These are phyloP conservation scores for Dryomyza anilis DNA, from an alignment of 2,888 invertebrate species.

Conservation along the genomic window DNA sequence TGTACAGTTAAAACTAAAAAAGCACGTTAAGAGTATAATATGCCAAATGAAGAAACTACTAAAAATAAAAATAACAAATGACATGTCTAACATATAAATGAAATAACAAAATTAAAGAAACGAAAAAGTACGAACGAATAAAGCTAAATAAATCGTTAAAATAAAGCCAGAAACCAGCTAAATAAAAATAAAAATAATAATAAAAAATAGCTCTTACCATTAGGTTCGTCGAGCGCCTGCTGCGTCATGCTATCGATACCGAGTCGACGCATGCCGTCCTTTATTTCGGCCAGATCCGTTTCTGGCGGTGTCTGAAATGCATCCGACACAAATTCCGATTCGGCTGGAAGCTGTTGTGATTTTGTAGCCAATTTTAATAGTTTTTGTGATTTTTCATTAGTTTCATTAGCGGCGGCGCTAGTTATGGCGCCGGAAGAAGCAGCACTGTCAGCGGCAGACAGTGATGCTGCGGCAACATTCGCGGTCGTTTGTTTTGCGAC, in stretches of 20 bases:
- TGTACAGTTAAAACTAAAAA: too few species aligned
- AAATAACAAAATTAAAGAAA: too few species aligned
- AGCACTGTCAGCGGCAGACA: background rate
- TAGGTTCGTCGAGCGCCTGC: conserved; percentile 61
- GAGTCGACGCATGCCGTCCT: conserved; percentile 76
- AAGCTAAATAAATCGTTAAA: conserved; percentile 48
- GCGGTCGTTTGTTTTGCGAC: conserved; percentile 25
- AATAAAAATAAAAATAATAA: conserved; percentile 4
- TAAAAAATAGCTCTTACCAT: conserved; percentile 59
- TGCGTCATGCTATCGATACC: conserved; percentile 66
- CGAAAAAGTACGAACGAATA: conserved; percentile 46
- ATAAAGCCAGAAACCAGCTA: background rate
- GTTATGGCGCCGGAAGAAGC: background rate
- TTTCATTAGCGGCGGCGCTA: conserved; percentile 11
- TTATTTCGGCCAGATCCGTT: conserved; percentile 73
- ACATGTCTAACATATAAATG: too few species aligned
- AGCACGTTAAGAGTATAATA: too few species aligned
- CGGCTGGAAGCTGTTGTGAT: conserved; percentile 42
- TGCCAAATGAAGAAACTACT: too few species aligned
- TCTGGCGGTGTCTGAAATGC: conserved; percentile 69
- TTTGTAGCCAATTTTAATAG: background rate
- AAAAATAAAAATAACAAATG: too few species aligned
- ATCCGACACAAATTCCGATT: conserved; percentile 80
- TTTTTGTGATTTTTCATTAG: too few species aligned
- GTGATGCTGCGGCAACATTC: conserved; percentile 24